Evolutionary conservation across 2,797 vertebrate genomes (phyloP).

Genomic region (Melanitta fusca): DNA sequence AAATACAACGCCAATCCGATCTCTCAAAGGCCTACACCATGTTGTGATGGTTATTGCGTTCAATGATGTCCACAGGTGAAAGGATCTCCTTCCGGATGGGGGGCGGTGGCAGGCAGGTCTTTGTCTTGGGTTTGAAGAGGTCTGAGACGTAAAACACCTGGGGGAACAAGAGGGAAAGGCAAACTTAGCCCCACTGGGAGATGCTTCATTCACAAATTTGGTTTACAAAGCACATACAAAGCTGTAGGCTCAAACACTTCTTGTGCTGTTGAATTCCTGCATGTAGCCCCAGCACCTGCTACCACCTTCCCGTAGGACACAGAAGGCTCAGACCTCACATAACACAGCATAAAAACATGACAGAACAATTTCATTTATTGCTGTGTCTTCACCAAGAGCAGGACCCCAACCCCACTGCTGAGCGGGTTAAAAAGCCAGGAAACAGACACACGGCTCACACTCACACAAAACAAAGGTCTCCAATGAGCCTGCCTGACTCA

Average conservation of each 20-base stretch:
- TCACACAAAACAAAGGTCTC: constrained; percentile 24
- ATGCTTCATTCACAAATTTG: not conserved
- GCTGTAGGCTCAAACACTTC: not conserved
- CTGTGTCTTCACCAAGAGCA: accelerated
- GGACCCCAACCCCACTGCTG: not conserved
- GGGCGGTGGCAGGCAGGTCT: constrained; percentile 86
- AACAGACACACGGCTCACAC: not conserved
- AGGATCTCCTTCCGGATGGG: constrained; percentile 95
- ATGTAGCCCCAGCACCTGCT: accelerated
- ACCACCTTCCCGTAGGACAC: not conserved
- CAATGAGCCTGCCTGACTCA: constrained; percentile 13
- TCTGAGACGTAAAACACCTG: constrained; percentile 97
- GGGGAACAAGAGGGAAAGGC: constrained; percentile 4
- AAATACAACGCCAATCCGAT: constrained; percentile 25
- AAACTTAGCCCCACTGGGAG: not conserved
- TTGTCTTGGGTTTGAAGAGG: constrained; percentile 92
- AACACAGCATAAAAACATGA: not conserved
- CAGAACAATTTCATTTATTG: not conserved
- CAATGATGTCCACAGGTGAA: constrained; percentile 94
- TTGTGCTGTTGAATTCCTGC: not conserved
- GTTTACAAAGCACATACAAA: not conserved
- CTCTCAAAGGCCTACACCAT: constrained; percentile 87
- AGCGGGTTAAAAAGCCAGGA: constrained; percentile 39
- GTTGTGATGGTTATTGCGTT: constrained; percentile 97
- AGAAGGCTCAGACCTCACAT: not conserved